Base-by-base conservation (phyloP, 2,888 invertebrate genomes). In the Nymphalis polychloros region DNA sequence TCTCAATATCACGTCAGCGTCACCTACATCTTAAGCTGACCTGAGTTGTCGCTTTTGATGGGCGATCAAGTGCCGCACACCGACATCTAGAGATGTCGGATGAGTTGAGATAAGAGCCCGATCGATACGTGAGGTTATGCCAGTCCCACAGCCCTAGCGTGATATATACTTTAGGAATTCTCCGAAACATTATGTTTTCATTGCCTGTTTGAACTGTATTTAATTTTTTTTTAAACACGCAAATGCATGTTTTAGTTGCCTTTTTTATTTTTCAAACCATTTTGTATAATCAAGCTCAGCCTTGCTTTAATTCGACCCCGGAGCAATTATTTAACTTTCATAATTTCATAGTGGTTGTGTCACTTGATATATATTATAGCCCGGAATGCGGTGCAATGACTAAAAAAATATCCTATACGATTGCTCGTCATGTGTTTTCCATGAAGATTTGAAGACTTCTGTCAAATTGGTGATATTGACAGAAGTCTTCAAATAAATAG, bases 21-120 rank as follows among this genome's bases (percentile, higher is more conserved):
- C 68, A 68, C 68, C 68, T 66, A 64, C 71, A 69, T 73, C 73
- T 74, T 71, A 70, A 65, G 74, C 69, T 71, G 74, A 74, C 74
- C 73, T 69, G 73, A 60, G 66, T 64, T 64, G 64, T 67, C 69
- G 64, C 73, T 69, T 70, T 74, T 71, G 73, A 71, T 64, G 64
- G 57, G 64, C 70, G 64, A 47, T 71, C 63, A 57, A 71, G 71
- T 63, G 59, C 62, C 64, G 62, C 60, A 71, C 68, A 41, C 68
- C 55, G 61, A 31, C 60, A 64, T 19, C 57, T 41, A 16, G 57
- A 53, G 41, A 59, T 27, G 55, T 61, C 35, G 53, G 59, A 31
- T n/a, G 59, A 59, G 57, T 47, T 55, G 64, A 70, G 70, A 72
- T 72, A 70, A 70, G 62, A 60, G 60, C 65, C 31, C 35, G 68